Conservation (phyloP, 2,797 vertebrate species). For the Semotilus atromaculatus region DNA sequence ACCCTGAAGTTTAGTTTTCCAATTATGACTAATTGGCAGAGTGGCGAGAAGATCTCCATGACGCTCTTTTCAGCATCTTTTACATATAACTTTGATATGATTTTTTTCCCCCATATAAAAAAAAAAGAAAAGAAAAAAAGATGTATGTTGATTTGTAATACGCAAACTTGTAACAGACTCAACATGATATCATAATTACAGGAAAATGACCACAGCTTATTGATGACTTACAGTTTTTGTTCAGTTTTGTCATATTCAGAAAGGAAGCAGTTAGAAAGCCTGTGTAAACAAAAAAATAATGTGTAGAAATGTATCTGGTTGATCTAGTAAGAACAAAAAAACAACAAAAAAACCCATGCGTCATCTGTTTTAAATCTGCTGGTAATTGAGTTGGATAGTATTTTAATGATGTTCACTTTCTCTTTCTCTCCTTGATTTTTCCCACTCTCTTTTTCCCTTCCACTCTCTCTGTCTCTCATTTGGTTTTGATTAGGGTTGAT, state of each 20-base stretch:
- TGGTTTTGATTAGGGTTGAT: conserved; percentile 64
- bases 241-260: conserved; percentile 15
- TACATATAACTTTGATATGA: background rate
- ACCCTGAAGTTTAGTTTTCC: conserved; percentile 70
- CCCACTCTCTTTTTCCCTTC: conserved; percentile 37
- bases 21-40: conserved; percentile 65
- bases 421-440: conserved; percentile 19
- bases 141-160: no score
- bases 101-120: background rate
- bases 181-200: background rate
- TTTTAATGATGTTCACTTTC: conserved; percentile 62
- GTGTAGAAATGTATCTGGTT: conserved; percentile 35
- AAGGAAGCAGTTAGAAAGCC: conserved; percentile 17
- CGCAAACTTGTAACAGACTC: background rate
- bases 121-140: no score
- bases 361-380: conserved; percentile 66
- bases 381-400: conserved; percentile 60
- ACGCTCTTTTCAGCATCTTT: background rate
- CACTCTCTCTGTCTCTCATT: conserved; percentile 31
- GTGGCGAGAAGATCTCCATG: conserved; percentile 63
- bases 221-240: conserved; percentile 24
- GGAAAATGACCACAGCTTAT: background rate
- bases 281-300: conserved; percentile 11
- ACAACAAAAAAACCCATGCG: conserved; percentile 54
- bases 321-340: conserved; percentile 48